Percentiles rank a stretch among this genome's conserved stretches.
Conservation (phyloP, 2,113 vertebrate genomes). For the Callithrix jacchus region DNA sequence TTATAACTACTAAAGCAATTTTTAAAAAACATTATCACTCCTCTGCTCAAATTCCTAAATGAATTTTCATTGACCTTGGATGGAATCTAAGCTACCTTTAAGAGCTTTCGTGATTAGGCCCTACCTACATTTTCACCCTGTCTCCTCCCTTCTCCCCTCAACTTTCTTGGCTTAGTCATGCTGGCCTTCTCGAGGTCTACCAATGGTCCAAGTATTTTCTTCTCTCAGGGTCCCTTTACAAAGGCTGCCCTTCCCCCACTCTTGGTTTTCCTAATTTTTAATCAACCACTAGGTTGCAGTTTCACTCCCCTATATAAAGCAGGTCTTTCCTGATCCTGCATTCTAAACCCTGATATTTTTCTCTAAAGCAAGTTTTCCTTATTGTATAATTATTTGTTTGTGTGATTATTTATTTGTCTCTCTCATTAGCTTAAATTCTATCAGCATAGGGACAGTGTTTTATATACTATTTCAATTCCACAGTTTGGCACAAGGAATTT, state of each 20-base stretch:
- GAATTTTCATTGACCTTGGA: neutral
- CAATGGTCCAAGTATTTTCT: neutral
- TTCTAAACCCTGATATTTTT: slow-evolving; percentile 6
- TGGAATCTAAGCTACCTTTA: neutral
- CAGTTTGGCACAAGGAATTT: neutral
- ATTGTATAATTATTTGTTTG: neutral
- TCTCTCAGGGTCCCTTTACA: neutral
- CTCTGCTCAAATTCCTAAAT: neutral
- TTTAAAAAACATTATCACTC: neutral
- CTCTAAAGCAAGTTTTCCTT: neutral
- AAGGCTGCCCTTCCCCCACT: neutral
- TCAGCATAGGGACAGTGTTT: neutral
- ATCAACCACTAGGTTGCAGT: no score
- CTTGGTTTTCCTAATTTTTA: neutral
- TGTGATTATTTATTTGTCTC: neutral
- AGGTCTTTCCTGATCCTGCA: neutral
- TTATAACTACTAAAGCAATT: neutral
- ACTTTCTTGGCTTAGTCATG: neutral
- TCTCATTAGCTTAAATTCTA: neutral
- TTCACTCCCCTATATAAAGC: neutral
- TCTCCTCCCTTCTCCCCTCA: neutral
- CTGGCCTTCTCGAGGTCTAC: neutral
- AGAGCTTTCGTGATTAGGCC: neutral
- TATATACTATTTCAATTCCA: neutral
- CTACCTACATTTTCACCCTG: neutral